Conservation (phyloP, 2,888 invertebrate species). For the Noctua janthina region DNA sequence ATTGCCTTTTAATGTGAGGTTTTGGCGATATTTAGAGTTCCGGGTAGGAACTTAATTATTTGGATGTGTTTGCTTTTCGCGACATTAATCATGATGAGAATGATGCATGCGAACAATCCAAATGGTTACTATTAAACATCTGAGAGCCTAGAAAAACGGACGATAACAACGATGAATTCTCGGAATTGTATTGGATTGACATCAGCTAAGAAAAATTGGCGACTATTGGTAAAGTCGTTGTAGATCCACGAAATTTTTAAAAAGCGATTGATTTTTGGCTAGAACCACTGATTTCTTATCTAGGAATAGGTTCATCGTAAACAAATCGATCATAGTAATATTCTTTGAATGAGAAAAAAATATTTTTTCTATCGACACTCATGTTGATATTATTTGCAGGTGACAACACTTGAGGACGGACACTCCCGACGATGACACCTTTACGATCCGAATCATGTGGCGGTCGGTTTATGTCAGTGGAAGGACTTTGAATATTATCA, state of each 20-base stretch:
- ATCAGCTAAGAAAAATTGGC: not conserved
- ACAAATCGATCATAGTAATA: not conserved
- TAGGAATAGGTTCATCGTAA: not conserved
- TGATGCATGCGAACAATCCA: not conserved
- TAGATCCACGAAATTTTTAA: not conserved
- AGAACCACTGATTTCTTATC: not conserved
- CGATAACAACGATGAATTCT: not conserved
- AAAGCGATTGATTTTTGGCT: not conserved
- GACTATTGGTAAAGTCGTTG: not conserved
- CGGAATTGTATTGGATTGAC: not conserved
- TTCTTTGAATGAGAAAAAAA: not conserved
- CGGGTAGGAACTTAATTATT: not conserved
- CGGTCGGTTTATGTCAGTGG: not conserved
- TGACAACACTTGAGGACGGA: not conserved
- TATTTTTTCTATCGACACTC: not conserved
- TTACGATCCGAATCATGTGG: not conserved
- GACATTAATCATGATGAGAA: too few relatives aligned
- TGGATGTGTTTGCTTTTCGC: not conserved
- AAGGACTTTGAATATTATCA: not conserved
- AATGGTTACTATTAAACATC: too few relatives aligned
- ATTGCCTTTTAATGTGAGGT: conserved; percentile 51
- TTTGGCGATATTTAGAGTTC: conserved; percentile 29
- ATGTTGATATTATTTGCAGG: not conserved
- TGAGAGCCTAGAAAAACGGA: not conserved
- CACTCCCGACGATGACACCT: not conserved